Evolutionary conservation across 2,797 vertebrate genomes (phyloP).

Genomic region (Cygnus olor): DNA sequence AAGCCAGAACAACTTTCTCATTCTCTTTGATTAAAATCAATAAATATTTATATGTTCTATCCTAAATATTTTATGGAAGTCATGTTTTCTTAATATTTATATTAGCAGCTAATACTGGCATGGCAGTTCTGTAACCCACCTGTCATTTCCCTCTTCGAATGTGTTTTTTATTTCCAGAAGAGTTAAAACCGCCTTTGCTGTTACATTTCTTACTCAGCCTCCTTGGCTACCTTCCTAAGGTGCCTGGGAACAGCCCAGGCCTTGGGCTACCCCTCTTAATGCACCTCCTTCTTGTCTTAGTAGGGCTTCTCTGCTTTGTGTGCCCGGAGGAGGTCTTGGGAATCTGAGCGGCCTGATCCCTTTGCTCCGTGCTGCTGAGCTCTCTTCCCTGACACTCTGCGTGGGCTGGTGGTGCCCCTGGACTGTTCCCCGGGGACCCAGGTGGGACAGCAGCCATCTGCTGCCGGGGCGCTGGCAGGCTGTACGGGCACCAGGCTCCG

Average conservation of each 20-base stretch:
- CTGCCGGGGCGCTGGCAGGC: background rate
- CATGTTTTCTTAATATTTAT: background rate
- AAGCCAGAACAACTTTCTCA: background rate
- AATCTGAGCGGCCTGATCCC: background rate
- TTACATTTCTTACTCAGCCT: background rate
- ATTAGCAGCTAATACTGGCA: background rate
- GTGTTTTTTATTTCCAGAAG: background rate
- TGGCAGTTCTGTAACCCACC: background rate
- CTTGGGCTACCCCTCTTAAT: background rate
- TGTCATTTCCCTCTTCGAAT: background rate
- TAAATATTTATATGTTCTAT: slow-evolving; percentile 13
- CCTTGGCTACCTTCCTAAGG: background rate
- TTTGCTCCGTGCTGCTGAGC: background rate
- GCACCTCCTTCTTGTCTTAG: too few relatives aligned
- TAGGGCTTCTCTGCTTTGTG: background rate
- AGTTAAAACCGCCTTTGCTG: background rate
- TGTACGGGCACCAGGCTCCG: fast-evolving
- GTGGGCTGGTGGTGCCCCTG: fast-evolving
- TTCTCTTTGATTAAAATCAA: slow-evolving; percentile 37
- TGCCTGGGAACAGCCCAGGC: background rate
- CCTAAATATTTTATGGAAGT: slow-evolving; percentile 34
- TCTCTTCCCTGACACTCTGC: background rate
- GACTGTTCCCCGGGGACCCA: background rate
- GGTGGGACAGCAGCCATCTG: background rate
- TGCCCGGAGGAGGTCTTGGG: background rate